Percentiles rank a stretch among this genome's conserved stretches.
Evolutionary conservation across 1,140 invertebrate genomes (phyloP).

Genomic region (Hyphantria cunea): DNA sequence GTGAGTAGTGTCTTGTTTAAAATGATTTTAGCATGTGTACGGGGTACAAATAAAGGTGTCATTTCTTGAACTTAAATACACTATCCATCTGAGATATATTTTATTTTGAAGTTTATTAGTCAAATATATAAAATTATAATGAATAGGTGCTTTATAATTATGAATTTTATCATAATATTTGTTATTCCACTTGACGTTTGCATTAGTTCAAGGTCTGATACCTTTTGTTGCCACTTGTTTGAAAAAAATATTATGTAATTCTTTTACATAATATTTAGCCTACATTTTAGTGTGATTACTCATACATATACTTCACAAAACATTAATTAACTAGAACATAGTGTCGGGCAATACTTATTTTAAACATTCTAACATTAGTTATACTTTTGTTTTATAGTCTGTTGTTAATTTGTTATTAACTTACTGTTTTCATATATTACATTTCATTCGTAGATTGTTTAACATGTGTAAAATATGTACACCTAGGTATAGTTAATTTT

Average conservation of each 20-base stretch:
- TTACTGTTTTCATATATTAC: slow-evolving; percentile 13
- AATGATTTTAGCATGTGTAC: slow-evolving; percentile 1
- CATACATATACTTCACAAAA: too few species aligned
- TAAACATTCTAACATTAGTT: slow-evolving; percentile 7
- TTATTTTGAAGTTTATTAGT: too few species aligned
- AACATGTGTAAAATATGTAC: neutral
- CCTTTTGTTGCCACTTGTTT: too few species aligned
- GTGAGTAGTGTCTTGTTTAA: slow-evolving; percentile 3
- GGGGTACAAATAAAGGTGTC: slow-evolving; percentile 10
- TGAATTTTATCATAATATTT: too few species aligned
- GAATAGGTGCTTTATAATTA: too few species aligned
- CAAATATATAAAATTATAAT: too few species aligned
- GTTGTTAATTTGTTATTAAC: slow-evolving; percentile 25
- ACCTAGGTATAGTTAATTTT: slow-evolving; percentile 2
- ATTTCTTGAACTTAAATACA: neutral
- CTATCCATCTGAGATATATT: too few species aligned
- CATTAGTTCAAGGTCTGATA: too few species aligned
- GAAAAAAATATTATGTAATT: too few species aligned
- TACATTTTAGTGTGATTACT: too few species aligned
- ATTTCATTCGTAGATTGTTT: slow-evolving; percentile 2
- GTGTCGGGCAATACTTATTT: slow-evolving; percentile 10
- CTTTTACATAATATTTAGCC: too few species aligned
- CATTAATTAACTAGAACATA: neutral
- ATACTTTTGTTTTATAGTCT: slow-evolving; percentile 19
- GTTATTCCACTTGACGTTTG: too few species aligned